Conservation (phyloP, 2,888 invertebrate genomes). For the Hetaerina titia region DNA sequence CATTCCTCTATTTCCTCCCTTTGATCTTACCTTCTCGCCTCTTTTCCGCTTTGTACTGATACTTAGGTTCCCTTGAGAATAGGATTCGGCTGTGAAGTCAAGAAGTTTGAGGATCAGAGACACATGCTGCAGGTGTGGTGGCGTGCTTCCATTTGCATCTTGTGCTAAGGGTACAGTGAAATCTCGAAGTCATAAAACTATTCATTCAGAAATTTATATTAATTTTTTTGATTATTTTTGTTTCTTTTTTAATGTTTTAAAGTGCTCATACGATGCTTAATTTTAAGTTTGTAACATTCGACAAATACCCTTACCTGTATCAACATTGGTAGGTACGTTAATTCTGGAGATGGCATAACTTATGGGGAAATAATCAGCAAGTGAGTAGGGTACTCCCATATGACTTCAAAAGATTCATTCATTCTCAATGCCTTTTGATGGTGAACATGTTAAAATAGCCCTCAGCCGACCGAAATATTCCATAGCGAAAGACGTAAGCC, state of each 20-base stretch:
- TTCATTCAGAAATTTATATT: too few species aligned
- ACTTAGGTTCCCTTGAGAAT: background rate
- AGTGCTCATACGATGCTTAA: too few species aligned
- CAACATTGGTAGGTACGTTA: too few species aligned
- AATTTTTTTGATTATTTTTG: too few species aligned
- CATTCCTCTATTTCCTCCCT: background rate
- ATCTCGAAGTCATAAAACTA: too few species aligned
- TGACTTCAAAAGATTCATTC: background rate
- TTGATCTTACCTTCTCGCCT: constrained; percentile 30
- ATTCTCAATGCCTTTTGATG: background rate
- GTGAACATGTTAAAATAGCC: background rate
- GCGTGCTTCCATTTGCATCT: background rate
- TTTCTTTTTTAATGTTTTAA: too few species aligned
- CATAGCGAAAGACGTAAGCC: background rate
- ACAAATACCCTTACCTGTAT: too few species aligned
- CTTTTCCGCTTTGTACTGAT: background rate
- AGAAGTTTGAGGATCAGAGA: background rate
- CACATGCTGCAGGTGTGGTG: background rate
- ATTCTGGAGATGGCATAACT: too few species aligned
- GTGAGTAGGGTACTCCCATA: background rate
- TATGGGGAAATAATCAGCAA: too few species aligned
- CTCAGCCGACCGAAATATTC: background rate
- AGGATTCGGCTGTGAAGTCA: background rate
- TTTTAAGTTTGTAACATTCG: too few species aligned
- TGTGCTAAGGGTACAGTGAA: background rate